phyloP scores from a whole-genome alignment of 2,113 vertebrate genomes.

The Equus quagga region DNA sequence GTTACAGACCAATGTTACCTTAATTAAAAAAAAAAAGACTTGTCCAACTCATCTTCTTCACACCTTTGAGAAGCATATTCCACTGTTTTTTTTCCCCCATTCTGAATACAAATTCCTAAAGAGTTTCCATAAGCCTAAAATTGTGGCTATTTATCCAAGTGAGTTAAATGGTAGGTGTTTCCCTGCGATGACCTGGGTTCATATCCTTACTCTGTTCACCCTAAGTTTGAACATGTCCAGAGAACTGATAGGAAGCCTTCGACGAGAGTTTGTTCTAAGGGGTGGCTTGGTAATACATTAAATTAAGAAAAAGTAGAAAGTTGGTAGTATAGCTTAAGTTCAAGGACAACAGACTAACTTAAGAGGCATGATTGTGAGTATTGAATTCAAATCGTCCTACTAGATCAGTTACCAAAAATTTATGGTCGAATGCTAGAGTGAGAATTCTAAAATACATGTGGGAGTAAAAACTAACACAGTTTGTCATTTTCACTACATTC shows the following conservation, averaged over 20 bases:
- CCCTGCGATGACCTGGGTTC: background rate
- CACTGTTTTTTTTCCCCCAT: background rate
- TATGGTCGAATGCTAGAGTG: background rate
- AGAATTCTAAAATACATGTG: background rate
- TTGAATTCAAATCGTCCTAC: background rate
- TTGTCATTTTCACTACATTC: background rate
- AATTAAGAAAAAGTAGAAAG: background rate
- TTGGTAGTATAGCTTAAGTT: background rate
- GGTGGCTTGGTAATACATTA: background rate
- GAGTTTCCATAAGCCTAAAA: background rate
- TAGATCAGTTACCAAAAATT: background rate
- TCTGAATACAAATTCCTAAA: background rate
- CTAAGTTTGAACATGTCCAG: background rate
- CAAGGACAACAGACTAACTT: background rate
- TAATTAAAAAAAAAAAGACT: background rate
- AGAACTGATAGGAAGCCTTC: background rate
- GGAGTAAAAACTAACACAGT: background rate
- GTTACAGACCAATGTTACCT: background rate
- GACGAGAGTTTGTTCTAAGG: background rate
- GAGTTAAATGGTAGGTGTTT: background rate
- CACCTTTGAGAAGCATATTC: background rate
- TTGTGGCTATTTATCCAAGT: background rate
- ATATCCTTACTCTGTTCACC: background rate
- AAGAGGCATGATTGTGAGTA: background rate
- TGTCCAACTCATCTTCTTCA: background rate